phyloP scores from a whole-genome alignment of 2,113 vertebrate species.

The Isichthys henryi region DNA sequence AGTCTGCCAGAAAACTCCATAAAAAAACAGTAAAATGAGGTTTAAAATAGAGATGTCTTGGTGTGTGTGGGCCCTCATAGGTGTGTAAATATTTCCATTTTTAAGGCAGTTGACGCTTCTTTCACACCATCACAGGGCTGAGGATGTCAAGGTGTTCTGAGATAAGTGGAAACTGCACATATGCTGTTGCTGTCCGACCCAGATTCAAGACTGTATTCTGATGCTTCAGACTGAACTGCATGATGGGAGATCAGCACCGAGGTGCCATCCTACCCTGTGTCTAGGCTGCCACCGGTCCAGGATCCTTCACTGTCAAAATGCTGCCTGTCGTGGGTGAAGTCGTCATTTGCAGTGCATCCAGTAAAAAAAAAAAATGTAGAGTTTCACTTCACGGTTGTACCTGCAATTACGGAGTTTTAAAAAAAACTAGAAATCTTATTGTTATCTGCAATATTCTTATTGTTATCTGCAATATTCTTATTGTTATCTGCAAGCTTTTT shows the following conservation, averaged over 20 bases:
- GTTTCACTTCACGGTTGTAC: neutral
- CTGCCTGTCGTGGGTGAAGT: neutral
- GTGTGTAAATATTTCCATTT: neutral
- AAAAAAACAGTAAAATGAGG: neutral
- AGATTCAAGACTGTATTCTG: neutral
- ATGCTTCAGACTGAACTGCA: neutral
- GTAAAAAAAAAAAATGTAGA: neutral
- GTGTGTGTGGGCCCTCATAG: neutral
- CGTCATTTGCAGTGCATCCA: neutral
- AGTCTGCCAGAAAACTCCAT: neutral
- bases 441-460: too few relatives aligned
- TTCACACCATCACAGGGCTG: neutral
- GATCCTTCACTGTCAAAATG: neutral
- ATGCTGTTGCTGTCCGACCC: neutral
- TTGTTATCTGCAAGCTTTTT: neutral
- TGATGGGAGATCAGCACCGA: neutral
- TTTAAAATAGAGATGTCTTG: neutral
- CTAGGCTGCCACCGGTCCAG: neutral
- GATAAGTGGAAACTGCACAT: neutral
- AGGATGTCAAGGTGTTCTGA: neutral
- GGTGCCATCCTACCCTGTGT: neutral
- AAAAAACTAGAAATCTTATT: neutral
- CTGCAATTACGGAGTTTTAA: neutral
- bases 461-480: neutral
- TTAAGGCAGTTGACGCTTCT: neutral